A percentile compares a stretch with the other conserved stretches of the same genome.
Evolutionary conservation across 1,140 invertebrate genomes (phyloP).

Genomic region (Trichonephila clavata): DNA sequence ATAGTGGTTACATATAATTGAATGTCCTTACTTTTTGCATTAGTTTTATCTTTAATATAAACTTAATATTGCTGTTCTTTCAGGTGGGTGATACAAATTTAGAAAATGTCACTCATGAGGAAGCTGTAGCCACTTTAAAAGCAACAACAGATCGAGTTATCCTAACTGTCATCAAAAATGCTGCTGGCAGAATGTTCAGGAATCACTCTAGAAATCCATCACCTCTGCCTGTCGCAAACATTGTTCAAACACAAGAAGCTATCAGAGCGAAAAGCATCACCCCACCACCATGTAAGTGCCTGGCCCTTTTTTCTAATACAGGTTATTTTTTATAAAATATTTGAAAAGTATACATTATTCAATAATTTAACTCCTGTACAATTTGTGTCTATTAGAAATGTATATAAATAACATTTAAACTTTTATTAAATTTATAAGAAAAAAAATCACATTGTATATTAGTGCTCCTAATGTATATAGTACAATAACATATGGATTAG

Average conservation of each 20-base stretch:
- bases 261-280: slow-evolving; percentile 67
- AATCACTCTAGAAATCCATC: slow-evolving; percentile 69
- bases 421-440: no score
- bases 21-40: neutral
- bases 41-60: neutral
- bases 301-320: no score
- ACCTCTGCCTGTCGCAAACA: slow-evolving; percentile 82
- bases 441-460: no score
- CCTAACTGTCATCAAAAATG: slow-evolving; percentile 89
- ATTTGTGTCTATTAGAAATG: no score
- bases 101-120: slow-evolving; percentile 71
- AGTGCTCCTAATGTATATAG: no score
- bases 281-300: slow-evolving; percentile 68
- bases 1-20: no score
- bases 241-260: slow-evolving; percentile 60
- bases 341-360: no score
- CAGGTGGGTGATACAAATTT: slow-evolving; percentile 71
- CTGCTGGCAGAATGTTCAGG: slow-evolving; percentile 31
- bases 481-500: no score
- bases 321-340: no score
- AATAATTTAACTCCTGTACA: no score
- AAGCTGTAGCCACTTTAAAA: slow-evolving; percentile 87
- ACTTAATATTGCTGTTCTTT: neutral
- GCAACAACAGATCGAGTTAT: slow-evolving; percentile 94
- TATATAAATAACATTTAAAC: no score